A percentile compares a stretch with the other conserved stretches of the same genome.
phyloP scores from a whole-genome alignment of 2,797 vertebrate species.

The Protonibea diacanthus region DNA sequence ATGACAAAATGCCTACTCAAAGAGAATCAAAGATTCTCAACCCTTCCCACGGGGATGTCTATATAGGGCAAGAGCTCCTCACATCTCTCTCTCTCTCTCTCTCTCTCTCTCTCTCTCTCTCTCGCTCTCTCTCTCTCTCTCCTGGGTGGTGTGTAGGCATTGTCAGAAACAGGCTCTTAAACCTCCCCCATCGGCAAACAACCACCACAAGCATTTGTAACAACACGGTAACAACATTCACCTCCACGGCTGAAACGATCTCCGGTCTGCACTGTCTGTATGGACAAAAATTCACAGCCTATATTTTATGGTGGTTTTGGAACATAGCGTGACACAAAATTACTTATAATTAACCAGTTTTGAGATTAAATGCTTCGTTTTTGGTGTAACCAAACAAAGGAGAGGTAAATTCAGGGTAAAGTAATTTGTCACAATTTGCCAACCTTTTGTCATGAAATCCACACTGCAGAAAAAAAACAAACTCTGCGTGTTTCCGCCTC shows the following conservation, averaged over 20 bases:
- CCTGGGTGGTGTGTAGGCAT: conserved; percentile 31
- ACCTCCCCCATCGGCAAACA: conserved; percentile 46
- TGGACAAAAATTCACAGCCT: not conserved
- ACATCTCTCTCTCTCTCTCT: conserved; percentile 36
- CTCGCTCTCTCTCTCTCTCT: conserved; percentile 36
- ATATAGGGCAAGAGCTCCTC: conserved; percentile 82
- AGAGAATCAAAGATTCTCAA: conserved; percentile 83
- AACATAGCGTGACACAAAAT: not conserved
- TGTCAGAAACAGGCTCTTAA: conserved; percentile 38
- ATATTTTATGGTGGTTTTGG: not conserved
- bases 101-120: conserved; percentile 37
- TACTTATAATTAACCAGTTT: not conserved
- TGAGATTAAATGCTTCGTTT: conserved; percentile 5
- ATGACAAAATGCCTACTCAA: conserved; percentile 86
- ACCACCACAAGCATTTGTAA: conserved; percentile 24
- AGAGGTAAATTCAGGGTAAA: conserved; percentile 28
- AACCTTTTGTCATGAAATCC: conserved; percentile 58
- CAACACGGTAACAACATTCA: not conserved
- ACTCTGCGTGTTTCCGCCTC: conserved; percentile 43
- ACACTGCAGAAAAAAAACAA: conserved; percentile 39
- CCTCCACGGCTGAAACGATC: not conserved
- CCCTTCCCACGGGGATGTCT: conserved; percentile 79
- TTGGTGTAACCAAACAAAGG: conserved; percentile 21
- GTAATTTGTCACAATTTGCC: conserved; percentile 65
- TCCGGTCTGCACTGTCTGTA: not conserved